These are phyloP conservation scores for Sebastes nivosus DNA, from an alignment of 2,797 vertebrate genomes.

Conservation along the genomic window DNA sequence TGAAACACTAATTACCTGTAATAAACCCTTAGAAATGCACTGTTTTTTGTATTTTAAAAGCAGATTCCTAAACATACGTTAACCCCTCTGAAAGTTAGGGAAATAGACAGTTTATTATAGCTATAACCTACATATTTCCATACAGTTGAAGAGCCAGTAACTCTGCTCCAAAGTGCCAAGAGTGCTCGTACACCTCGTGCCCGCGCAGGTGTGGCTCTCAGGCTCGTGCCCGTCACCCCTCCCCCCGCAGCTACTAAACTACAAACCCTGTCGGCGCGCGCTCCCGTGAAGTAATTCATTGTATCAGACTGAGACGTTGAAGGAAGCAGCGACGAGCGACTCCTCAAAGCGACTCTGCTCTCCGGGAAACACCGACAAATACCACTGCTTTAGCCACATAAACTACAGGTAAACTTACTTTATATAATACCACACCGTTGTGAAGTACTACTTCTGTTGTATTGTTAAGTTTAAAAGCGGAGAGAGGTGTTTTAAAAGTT, in stretches of 20 bases:
- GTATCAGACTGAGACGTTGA: constrained; percentile 66
- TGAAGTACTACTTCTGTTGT: accelerated
- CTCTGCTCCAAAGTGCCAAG: background rate
- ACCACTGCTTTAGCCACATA: constrained; percentile 43
- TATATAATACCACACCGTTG: accelerated
- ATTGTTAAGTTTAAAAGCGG: background rate
- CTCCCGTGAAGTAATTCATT: constrained; percentile 78
- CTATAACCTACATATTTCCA: background rate
- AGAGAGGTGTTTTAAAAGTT: constrained; percentile 56
- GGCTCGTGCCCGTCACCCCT: constrained; percentile 75
- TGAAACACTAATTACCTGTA: background rate
- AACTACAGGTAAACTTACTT: constrained; percentile 80
- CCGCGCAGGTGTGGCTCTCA: constrained; percentile 85
- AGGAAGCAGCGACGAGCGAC: constrained; percentile 45
- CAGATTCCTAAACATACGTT: background rate
- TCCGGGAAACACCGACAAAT: constrained; percentile 48
- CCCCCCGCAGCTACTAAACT: constrained; percentile 60
- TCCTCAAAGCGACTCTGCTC: constrained; percentile 32
- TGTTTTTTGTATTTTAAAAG: background rate
- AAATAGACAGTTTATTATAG: background rate
- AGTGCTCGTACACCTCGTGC: constrained; percentile 57
- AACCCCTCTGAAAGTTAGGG: background rate
- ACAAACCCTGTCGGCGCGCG: constrained; percentile 69
- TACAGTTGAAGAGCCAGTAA: background rate
- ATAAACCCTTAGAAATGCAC: background rate